Evolutionary conservation across 2,113 vertebrate species (phyloP).

Genomic region (Perccottus glenii): DNA sequence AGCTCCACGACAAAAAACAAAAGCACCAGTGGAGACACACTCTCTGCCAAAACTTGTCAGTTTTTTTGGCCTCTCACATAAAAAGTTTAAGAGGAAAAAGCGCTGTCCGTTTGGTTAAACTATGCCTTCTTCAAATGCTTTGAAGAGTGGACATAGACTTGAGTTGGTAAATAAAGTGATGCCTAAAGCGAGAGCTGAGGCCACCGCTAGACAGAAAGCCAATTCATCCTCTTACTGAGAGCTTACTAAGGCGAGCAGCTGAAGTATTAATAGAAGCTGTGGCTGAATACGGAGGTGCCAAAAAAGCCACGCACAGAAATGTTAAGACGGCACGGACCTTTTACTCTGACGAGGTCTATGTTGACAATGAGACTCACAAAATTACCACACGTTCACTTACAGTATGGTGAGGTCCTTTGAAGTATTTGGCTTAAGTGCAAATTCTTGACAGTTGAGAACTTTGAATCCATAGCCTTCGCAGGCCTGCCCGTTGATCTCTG

Average conservation of each 20-base stretch:
- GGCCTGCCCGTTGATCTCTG: conserved; percentile 91
- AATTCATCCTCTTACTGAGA: conserved; percentile 46
- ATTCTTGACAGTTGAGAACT: conserved; percentile 95
- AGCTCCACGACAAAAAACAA: no score
- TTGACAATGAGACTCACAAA: not conserved
- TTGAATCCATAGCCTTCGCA: conserved; percentile 99
- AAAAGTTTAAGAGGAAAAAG: not conserved
- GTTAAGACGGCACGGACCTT: not conserved
- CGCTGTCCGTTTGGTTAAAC: not conserved
- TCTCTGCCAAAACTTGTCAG: no score
- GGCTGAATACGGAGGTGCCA: conserved; percentile 5
- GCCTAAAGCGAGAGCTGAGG: conserved; percentile 8
- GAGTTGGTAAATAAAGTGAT: not conserved
- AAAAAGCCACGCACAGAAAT: conserved; percentile 1
- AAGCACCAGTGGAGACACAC: no score
- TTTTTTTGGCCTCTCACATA: no score
- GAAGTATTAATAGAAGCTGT: conserved; percentile 50
- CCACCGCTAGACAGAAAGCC: conserved; percentile 35
- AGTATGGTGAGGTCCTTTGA: conserved; percentile 95
- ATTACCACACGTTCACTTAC: conserved; percentile 78
- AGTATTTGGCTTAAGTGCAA: conserved; percentile 91
- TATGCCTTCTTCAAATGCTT: not conserved
- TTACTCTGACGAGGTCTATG: not conserved
- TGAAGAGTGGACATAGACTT: not conserved
- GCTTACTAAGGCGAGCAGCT: conserved; percentile 30